Evolutionary conservation across 2,113 vertebrate genomes (phyloP).

Genomic region (Rattus norvegicus): GRCr8 NC_086026.1:21396501-21397000

Average conservation of each 20-base stretch:
- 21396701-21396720: neutral
- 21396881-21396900: neutral
- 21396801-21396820: neutral
- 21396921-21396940: neutral
- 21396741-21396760: neutral
- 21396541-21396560: neutral
- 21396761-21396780: neutral
- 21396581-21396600: neutral
- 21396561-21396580: neutral
- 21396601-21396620: neutral
- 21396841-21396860: neutral
- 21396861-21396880: neutral
- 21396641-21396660: neutral
- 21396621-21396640: neutral
- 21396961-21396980: neutral
- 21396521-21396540: neutral
- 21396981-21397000: neutral
- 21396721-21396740: neutral
- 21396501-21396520: neutral
- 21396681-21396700: neutral
- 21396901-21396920: neutral
- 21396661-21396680: neutral
- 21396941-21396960: neutral
- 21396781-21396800: neutral
- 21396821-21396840: neutral